Conservation (phyloP, 2,797 vertebrate genomes). For the Sebastes iracundus region DNA sequence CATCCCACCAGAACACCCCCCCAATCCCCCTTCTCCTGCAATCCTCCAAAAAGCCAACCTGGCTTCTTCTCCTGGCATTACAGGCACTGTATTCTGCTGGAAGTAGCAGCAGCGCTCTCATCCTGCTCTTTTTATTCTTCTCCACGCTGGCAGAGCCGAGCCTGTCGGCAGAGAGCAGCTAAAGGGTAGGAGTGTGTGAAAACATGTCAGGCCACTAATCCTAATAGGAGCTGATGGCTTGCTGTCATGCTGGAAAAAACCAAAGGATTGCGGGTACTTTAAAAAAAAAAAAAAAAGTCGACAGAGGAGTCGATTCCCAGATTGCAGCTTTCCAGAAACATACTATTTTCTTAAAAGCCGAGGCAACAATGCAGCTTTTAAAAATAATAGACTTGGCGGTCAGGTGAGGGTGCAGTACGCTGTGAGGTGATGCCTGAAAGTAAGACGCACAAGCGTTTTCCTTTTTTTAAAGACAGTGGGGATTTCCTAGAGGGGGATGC, state of each 20-base stretch:
- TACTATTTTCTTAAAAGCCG: slow-evolving; percentile 59
- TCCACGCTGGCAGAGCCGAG: slow-evolving; percentile 45
- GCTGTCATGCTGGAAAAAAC: slow-evolving; percentile 75
- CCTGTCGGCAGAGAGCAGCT: slow-evolving; percentile 60
- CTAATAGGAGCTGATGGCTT: slow-evolving; percentile 80
- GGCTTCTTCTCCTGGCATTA: slow-evolving; percentile 34
- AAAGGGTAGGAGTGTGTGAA: slow-evolving; percentile 74
- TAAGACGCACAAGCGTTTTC: slow-evolving; percentile 5
- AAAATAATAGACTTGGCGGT: slow-evolving; percentile 37
- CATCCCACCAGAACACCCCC: neutral
- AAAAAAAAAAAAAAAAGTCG: neutral
- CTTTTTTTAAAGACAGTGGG: slow-evolving; percentile 21
- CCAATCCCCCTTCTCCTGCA: neutral
- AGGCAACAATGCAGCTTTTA: slow-evolving; percentile 52
- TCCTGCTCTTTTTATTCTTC: slow-evolving; percentile 24
- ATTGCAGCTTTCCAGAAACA: slow-evolving; percentile 67
- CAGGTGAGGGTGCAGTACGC: slow-evolving; percentile 12
- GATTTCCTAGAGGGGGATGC: slow-evolving; percentile 39
- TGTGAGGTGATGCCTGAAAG: slow-evolving; percentile 16
- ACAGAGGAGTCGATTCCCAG: slow-evolving; percentile 58
- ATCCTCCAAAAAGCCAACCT: slow-evolving; percentile 29
- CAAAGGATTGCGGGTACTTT: slow-evolving; percentile 74
- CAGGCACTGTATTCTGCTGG: neutral
- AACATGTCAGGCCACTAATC: slow-evolving; percentile 80
- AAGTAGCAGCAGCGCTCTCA: neutral